phyloP scores from a whole-genome alignment of 2,888 invertebrate species.

The Operophtera brumata region DNA sequence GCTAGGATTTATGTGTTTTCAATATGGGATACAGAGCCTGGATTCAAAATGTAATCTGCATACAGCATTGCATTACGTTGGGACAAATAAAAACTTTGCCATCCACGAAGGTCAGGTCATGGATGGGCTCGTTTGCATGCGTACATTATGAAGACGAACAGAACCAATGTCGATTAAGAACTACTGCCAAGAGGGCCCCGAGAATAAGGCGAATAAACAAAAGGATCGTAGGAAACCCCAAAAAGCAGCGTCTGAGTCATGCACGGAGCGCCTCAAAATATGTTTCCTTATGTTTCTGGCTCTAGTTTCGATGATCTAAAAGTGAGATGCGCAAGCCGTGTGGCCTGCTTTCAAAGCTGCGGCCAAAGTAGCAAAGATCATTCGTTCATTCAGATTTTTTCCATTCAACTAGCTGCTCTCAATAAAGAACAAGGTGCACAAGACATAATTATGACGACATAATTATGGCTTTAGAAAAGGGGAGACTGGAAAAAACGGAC shows the following conservation, averaged over 20 bases:
- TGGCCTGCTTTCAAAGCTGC: conserved; percentile 62
- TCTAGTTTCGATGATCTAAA: conserved; percentile 34
- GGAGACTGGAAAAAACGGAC: neutral
- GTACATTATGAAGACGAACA: conserved; percentile 33
- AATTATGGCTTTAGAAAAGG: conserved; percentile 9
- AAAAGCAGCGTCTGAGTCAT: conserved; percentile 29
- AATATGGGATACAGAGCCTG: conserved; percentile 32
- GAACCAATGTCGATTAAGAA: conserved; percentile 26
- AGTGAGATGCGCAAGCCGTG: conserved; percentile 42
- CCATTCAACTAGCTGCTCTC: conserved; percentile 31
- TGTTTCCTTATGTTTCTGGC: conserved; percentile 29
- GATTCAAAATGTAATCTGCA: conserved; percentile 38
- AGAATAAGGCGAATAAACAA: conserved; percentile 15
- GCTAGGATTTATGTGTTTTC: conserved; percentile 33
- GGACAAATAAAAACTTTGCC: conserved; percentile 30
- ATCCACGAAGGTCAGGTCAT: conserved; percentile 24
- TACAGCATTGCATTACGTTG: conserved; percentile 26
- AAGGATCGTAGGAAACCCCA: conserved; percentile 28
- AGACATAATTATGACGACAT: conserved; percentile 6
- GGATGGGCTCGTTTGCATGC: conserved; percentile 32
- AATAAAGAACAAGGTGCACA: conserved; percentile 12
- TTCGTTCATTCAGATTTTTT: conserved; percentile 43
- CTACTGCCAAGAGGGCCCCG: conserved; percentile 8
- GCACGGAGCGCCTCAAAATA: conserved; percentile 20
- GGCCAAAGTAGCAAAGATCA: conserved; percentile 54